Percentiles rank a stretch among this genome's conserved stretches.
Conservation (phyloP, 2,797 vertebrate species). For the Picus viridis region DNA sequence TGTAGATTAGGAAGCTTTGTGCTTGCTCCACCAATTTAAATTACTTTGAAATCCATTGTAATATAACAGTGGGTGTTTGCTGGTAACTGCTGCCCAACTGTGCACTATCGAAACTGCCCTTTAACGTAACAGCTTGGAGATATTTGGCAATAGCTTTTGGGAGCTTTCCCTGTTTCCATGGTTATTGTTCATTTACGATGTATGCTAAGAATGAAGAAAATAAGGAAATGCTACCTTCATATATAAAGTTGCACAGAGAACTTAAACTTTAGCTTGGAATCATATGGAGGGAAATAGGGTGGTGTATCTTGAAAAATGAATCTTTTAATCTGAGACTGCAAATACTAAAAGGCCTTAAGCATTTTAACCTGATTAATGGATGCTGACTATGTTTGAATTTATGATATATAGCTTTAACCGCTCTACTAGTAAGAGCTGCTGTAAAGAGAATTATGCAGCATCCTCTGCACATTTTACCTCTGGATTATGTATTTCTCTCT, state of each 20-base stretch:
- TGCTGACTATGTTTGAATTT: slow-evolving; percentile 1
- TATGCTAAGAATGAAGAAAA: neutral
- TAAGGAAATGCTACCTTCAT: neutral
- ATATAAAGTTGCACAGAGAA: neutral
- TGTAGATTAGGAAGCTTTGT: neutral
- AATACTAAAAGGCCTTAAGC: neutral
- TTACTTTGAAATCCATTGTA: neutral
- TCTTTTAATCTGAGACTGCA: slow-evolving; percentile 10
- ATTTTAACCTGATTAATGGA: slow-evolving; percentile 7
- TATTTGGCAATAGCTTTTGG: neutral
- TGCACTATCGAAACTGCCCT: neutral
- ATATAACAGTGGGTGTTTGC: neutral
- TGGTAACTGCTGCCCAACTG: neutral
- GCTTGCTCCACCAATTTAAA: neutral
- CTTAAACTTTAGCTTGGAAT: slow-evolving; percentile 1
- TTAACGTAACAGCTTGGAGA: neutral
- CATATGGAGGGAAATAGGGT: neutral
- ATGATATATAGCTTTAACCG: neutral
- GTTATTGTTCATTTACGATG: neutral
- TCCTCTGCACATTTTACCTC: neutral
- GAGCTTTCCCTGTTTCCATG: neutral
- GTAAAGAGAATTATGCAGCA: neutral
- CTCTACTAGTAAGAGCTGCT: neutral
- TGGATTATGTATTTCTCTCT: neutral
- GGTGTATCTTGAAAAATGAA: neutral